These are phyloP conservation scores for Thripadectes ignobilis DNA, from an alignment of 2,797 vertebrate genomes.

Conservation along the genomic window DNA sequence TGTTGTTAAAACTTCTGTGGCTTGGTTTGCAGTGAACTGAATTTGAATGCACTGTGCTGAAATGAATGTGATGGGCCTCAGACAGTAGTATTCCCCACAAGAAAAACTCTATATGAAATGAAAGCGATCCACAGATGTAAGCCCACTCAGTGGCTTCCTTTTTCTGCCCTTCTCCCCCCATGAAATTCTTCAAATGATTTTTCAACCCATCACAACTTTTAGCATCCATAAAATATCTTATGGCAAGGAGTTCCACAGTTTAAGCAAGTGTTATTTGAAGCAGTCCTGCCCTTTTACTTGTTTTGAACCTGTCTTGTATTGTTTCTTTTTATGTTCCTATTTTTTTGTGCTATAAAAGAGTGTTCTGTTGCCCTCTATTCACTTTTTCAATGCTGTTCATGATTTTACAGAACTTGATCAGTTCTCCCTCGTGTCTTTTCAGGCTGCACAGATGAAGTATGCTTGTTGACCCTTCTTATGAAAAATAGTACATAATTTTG, in stretches of 20 bases:
- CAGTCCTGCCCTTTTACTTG: neutral
- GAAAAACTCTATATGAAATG: neutral
- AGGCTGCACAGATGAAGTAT: neutral
- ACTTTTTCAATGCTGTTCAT: neutral
- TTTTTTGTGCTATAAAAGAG: neutral
- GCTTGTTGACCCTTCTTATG: neutral
- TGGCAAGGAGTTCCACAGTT: neutral
- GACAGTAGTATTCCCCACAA: neutral
- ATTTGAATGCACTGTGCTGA: neutral
- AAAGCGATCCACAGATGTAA: neutral
- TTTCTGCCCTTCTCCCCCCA: neutral
- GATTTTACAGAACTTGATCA: neutral
- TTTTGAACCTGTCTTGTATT: neutral
- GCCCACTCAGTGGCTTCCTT: neutral
- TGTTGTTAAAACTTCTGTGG: neutral
- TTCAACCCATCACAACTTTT: neutral
- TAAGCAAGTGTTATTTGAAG: neutral
- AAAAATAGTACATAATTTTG: neutral
- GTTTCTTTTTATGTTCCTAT: neutral
- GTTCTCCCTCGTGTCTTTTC: neutral
- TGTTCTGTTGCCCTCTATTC: neutral
- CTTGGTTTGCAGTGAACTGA: neutral
- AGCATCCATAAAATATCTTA: neutral
- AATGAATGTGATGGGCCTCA: neutral
- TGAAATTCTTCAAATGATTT: neutral